phyloP scores from a whole-genome alignment of 2,888 invertebrate species.

The Abscondita cerata region DNA sequence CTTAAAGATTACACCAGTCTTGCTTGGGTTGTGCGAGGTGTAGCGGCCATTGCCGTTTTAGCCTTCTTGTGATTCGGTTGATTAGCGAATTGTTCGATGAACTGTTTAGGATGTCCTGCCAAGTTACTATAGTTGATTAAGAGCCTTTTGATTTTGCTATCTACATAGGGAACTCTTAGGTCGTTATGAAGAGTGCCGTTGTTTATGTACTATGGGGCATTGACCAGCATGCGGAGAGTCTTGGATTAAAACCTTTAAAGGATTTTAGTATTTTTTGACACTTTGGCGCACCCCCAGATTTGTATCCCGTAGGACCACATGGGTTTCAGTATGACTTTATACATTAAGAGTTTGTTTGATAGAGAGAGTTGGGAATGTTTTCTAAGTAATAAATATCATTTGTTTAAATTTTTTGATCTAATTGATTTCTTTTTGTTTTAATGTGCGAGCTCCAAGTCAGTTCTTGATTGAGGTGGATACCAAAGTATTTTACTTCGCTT shows the following conservation, averaged over 20 bases:
- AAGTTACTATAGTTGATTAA: too few relatives aligned
- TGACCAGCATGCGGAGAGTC: neutral
- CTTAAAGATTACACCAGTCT: too few relatives aligned
- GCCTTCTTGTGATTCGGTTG: too few relatives aligned
- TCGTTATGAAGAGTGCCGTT: conserved; percentile 26
- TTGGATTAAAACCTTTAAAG: conserved; percentile 21
- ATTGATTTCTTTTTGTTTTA: neutral
- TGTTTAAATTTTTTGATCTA: neutral
- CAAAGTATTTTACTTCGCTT: too few relatives aligned
- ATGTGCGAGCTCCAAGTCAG: neutral
- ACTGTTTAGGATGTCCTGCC: too few relatives aligned
- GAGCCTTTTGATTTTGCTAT: conserved; percentile 7
- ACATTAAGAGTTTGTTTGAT: conserved; percentile 3
- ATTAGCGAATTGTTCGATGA: too few relatives aligned
- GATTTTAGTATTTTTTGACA: conserved; percentile 15
- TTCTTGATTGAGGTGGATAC: neutral
- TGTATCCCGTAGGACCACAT: conserved; percentile 24
- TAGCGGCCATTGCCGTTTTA: too few relatives aligned
- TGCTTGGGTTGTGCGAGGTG: too few relatives aligned
- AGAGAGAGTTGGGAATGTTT: neutral
- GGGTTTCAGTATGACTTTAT: conserved; percentile 10
- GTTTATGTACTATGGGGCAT: conserved; percentile 16
- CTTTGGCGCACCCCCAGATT: conserved; percentile 21
- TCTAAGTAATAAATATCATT: neutral
- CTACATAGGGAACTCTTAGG: conserved; percentile 16